Base-by-base conservation (phyloP, 2,888 invertebrate species). In the Norana najaformis region DNA sequence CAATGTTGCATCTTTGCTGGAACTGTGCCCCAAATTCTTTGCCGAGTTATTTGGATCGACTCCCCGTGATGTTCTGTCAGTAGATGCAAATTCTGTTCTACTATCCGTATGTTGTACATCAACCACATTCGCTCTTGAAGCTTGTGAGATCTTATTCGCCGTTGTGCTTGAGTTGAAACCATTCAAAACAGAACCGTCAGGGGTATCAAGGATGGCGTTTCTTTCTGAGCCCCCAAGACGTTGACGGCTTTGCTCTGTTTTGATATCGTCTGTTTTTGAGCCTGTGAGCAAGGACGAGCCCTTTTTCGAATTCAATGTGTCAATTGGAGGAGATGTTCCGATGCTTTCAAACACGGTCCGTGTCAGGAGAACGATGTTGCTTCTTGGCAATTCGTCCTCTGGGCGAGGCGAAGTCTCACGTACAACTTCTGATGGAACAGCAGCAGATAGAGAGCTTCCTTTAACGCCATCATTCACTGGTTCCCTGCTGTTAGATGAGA, bases 291-390 rank as follows among this genome's bases (percentile, higher is more conserved):
- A n/a, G 23, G 37, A 35, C 16, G 37, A 36, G 20, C 37, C 14
- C 36, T 85, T 85, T 23, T 36, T 85, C 1, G 85, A 85, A 35
- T 36, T 36, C 37, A 35, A 37, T 20, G 35, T 18, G 16, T 85
- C 85, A 18, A 85, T 85, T 18, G 85, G 85, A 0, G 85, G 85
- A 85, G 85, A 85, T 30, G 37, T 37, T 20, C 20, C 85, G 23
- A 85, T 85, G 85, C 85, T 85, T 85, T 85, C 85, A 85, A 85
- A 85, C 11, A 85, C 85, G 13, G 85, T 85, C 36, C 85, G 35
- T 13, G 85, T 85, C 36, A 85, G 23, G 16, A 85, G 85, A 35
- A 85, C 85, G 20, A 85, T 85, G 85, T 85, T 85, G 16, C 85
- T 85, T 85, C 85, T 35, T 18, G 85, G 85, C 35, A 85, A 14